These are phyloP conservation scores for Conistra vaccinii DNA, from an alignment of 2,888 invertebrate genomes.

Conservation along the genomic window DNA sequence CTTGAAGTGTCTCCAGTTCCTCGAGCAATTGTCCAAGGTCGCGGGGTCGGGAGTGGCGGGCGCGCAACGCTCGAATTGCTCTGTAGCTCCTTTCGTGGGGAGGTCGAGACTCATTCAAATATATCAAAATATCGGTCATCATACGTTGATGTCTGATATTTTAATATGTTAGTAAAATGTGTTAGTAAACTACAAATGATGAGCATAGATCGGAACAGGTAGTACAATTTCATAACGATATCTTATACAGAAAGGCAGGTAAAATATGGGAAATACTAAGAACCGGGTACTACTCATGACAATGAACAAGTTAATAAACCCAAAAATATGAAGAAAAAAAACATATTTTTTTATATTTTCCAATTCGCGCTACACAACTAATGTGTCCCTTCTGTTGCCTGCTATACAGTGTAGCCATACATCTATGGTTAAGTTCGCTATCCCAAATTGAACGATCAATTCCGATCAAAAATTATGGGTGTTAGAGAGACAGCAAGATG, in stretches of 20 bases:
- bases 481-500: background rate
- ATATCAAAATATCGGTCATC: conserved; percentile 26
- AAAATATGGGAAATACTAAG: background rate
- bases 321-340: background rate
- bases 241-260: background rate
- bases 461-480: conserved; percentile 15
- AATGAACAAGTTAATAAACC: background rate
- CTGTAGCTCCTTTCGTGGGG: conserved; percentile 65
- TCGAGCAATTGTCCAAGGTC: conserved; percentile 77
- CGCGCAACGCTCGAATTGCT: conserved; percentile 68
- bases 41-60: conserved; percentile 74
- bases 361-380: background rate
- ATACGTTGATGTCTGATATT: conserved; percentile 39
- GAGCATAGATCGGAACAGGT: conserved; percentile 9
- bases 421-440: background rate
- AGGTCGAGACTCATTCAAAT: conserved; percentile 29
- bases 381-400: background rate
- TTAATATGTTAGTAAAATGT: conserved; percentile 17
- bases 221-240: conserved; percentile 9
- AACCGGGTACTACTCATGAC: background rate
- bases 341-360: background rate
- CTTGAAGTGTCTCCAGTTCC: conserved; percentile 77
- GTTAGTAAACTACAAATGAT: conserved; percentile 31
- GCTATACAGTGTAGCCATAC: background rate
- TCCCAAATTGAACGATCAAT: conserved; percentile 1